Evolutionary conservation across 92 coral and sea anemone species (phyloP), one percentile per base, ranked within the genome.

Genomic region (Muricea muricata): DNA sequence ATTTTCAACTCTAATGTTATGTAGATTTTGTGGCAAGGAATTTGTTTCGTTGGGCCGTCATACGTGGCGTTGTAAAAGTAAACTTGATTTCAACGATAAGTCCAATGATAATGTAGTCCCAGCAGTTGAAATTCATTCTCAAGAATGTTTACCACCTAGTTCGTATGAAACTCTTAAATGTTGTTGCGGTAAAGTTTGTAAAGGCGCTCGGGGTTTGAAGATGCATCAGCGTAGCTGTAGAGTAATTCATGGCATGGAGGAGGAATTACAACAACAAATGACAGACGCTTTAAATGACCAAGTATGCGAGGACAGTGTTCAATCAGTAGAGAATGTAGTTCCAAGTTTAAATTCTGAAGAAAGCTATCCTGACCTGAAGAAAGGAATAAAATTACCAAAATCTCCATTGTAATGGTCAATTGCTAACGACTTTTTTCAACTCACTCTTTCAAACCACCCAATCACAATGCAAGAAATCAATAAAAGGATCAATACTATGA

Each of bases 401-500:
- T 65, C 73, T 21, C 73, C 73, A 26, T 65, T 18, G 31, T 17
- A 65, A 65, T 65, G 73, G 73, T 65, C 40, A 5, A 35, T 20
- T 30, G 73, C 73, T 65, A 65, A 65, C 40, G 73, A 65, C 73
- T 63, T 65, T 65, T 26, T 65, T 31, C 15, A 65, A 35, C 7
- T 25, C 7, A 31, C 73, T 35, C 21, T 65, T 65, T 65, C 40
- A 35, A 65, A 31, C 15, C 9, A 65, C 21, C 84, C 84, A 79
- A 57, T 79, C 84, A 55, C 75, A 40, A 33, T 74, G 1, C 83
- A 78, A 23, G 83, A 78, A 24, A 26, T 39, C 12, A 78, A 78
- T 35, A 50, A 58, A 6, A 79, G 28, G 1, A 79, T 79, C 73
- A 79, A 54, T 28, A 33, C 65, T 48, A 45, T 79, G 73, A 37